Base-by-base conservation (phyloP, 53 echinoderm and acorn worm species). In the Mesocentrotus franciscanus region DNA sequence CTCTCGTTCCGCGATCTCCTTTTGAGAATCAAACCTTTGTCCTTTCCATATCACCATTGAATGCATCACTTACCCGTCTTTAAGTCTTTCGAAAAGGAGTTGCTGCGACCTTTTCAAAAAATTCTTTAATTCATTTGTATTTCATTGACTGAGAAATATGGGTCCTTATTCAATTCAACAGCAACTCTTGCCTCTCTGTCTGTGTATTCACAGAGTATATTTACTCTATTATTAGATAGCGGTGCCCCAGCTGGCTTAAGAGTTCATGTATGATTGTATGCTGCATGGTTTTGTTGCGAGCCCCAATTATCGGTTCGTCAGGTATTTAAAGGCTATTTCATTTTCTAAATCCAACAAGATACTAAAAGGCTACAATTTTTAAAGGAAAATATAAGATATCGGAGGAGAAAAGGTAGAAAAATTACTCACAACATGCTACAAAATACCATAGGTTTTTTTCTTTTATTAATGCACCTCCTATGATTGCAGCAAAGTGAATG, bases 101-200 rank as follows among this genome's bases (percentile, higher is more conserved):
- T 58, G 13, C 57, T n/a, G 58, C 26, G n/a, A 27, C 87, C 58
- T 87, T 87, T 87, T 84, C 36, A 84, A 84, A 84, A 84, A 84
- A 18, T 42, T 32, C 29, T 42, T 18, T 84, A 36, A 84, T 84
- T 57, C 15, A 29, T 57, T 87, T 58, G 11, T 58, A 56, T 58
- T 59, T 87, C 87, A 57, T 58, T 58, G 87, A 81, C 27, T 57
- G 87, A 24, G 87, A 81, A 81, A 58, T n/a, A 11, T n/a, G 26
- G 34, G 26, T 14, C 9, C 58, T 58, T n/a, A n/a, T n/a, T 29
- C 20, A 10, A 87, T 58, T 87, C 87, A 87, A 58, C 10, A n/a
- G 87, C 81, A 39, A 36, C 81, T 42, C 36, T 20, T 57, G 58
- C 87, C 27, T 11, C 17, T 81, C 81, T 26, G 9, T 29, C 4